These are phyloP conservation scores for Agonopterix arenella DNA, from an alignment of 2,888 invertebrate species.

Conservation along the genomic window DNA sequence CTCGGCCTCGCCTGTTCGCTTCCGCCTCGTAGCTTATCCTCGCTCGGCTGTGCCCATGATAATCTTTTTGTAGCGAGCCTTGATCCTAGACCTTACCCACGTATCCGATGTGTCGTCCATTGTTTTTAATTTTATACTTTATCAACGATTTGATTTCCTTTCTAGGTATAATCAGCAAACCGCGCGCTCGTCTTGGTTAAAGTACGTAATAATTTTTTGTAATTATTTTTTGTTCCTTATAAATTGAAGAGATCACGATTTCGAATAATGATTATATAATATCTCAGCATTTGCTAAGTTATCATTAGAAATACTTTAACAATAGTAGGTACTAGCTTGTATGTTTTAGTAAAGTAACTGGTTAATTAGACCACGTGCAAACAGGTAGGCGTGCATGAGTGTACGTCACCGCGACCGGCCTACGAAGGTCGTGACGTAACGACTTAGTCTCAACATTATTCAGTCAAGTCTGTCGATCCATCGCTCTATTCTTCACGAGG, in stretches of 20 bases:
- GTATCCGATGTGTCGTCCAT: constrained; percentile 29
- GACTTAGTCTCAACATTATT: constrained; percentile 55
- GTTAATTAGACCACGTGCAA: constrained; percentile 52
- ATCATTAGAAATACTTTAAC: too few relatives aligned
- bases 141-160: constrained; percentile 58
- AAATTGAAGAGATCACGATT: too few relatives aligned
- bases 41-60: constrained; percentile 64
- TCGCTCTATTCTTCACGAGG: constrained; percentile 58
- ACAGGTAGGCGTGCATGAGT: constrained; percentile 54
- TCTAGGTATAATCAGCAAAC: constrained; percentile 76
- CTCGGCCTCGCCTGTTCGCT: constrained; percentile 68
- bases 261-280: too few relatives aligned
- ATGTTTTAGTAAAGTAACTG: too few relatives aligned
- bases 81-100: constrained; percentile 63
- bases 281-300: too few relatives aligned
- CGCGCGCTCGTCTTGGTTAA: constrained; percentile 71
- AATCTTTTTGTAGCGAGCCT: constrained; percentile 64
- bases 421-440: constrained; percentile 69
- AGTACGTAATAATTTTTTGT: constrained; percentile 60
- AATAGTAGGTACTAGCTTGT: too few relatives aligned
- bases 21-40: constrained; percentile 72
- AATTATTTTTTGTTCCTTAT: not conserved
- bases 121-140: constrained; percentile 25
- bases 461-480: constrained; percentile 48
- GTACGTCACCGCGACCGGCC: constrained; percentile 55